Evolutionary conservation across 2,797 vertebrate species (phyloP), one percentile per base, ranked within the genome.

Genomic region (Gadopsis marmoratus): DNA sequence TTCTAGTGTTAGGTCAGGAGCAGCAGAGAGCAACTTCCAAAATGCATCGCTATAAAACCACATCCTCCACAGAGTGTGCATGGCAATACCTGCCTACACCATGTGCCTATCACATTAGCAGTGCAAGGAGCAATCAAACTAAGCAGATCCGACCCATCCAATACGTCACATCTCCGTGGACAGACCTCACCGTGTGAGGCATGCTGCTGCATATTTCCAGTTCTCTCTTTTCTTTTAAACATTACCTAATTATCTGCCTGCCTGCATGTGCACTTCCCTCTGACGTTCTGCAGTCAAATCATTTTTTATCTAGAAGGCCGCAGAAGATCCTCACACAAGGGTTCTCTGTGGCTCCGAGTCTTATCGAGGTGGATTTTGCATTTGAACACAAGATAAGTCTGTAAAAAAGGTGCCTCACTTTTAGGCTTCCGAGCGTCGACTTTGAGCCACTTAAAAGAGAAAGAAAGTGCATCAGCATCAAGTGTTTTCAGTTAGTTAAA

Each of bases 211-310:
- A 48, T 16, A 59, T 53, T 47, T 31, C 17, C 1, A n/a, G 3
- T 29, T 31, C 26, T 5, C 31, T 33, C 7, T 35, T 58, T 64
- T 45, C 11, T 59, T 47, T 60, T 47, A 74, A 76, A 68, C 45
- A 33, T 43, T 33, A 73, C 31, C 14, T 12, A 58, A 45, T 74
- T 74, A 82, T 65, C 33, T 82, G 21, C 43, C 21, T 48, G 69
- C 26, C 23, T 14, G 79, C 16, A 53, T 68, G 51, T 83, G 70
- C 41, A 74, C 69, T 74, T 56, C 50, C 11, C 21, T 73, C 53
- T 37, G 64, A 72, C 59, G 48, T 58, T 37, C 62, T 74, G 71
- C 67, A 91, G 81, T 88, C 89, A 89, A 88, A 92, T 91, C 0
- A 23, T 29, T 64, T 64, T 63, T 71, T 84, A 86, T 91, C 65